These are phyloP conservation scores for Micromys minutus DNA, from an alignment of 2,113 vertebrate genomes.

Conservation along the genomic window DNA sequence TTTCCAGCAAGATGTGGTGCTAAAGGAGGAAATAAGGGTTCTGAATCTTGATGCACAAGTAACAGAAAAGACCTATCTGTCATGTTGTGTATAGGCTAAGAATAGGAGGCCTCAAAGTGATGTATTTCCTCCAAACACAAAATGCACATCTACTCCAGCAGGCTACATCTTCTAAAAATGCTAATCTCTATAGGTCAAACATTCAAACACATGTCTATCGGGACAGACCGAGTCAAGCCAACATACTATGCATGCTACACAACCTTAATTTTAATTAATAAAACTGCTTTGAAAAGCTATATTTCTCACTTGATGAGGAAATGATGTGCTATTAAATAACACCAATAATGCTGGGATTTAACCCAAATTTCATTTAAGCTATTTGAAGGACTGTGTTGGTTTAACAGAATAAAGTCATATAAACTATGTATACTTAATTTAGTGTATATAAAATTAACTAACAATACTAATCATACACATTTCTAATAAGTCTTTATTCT, in stretches of 20 bases:
- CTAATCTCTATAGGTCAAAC: too few species aligned
- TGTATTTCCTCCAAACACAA: too few species aligned
- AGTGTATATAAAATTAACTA: not conserved
- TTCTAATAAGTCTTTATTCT: constrained; percentile 21
- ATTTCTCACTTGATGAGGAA: not conserved
- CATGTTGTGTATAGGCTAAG: too few species aligned
- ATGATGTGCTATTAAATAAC: not conserved
- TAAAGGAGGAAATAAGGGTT: too few species aligned
- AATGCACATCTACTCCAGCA: too few species aligned
- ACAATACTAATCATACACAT: not conserved
- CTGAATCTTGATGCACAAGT: too few species aligned
- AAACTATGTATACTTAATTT: not conserved
- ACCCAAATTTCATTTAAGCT: not conserved
- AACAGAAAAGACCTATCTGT: too few species aligned
- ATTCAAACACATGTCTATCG: too few species aligned
- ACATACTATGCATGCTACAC: not conserved
- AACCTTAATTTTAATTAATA: not conserved
- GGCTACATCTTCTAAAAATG: too few species aligned
- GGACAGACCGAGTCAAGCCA: too few species aligned
- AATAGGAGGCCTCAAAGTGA: too few species aligned
- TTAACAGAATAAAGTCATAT: not conserved
- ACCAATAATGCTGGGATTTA: not conserved
- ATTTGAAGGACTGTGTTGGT: not conserved
- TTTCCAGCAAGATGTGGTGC: too few species aligned
- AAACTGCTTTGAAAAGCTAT: not conserved